Evolutionary conservation across 2,797 vertebrate genomes (phyloP), one percentile per base, ranked within the genome.

Genomic region (Clarias pachynema): DNA sequence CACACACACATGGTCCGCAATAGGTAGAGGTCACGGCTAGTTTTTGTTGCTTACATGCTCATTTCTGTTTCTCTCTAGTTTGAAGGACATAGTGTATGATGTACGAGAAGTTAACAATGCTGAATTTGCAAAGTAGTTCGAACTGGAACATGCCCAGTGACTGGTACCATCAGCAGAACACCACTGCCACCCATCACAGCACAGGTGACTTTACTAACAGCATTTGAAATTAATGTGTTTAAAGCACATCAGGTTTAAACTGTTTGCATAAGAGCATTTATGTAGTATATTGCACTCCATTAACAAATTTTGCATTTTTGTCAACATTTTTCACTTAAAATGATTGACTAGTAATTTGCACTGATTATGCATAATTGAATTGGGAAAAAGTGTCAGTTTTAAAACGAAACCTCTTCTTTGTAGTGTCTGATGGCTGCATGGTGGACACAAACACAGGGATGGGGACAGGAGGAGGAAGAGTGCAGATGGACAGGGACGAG

Each of bases 71-170:
- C 84, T 91, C 89, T 34, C 88, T 90, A 92, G 92, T 85, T 92
- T 91, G 86, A 91, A 79, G 66, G 87, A 91, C 91, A 82, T 34
- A 85, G 87, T 85, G 53, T 92, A 92, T 89, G 87, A 96, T 96
- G 95, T 96, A 96, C 92, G 95, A 97, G 91, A 97, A 96, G 93
- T 93, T 96, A 94, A 95, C 94, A 88, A 97, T 97, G 96, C 92
- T 97, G 91, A 97, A 97, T 90, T 95, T 96, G 90, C 96, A 96
- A 92, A 96, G 94, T 22, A 93, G 93, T 84, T 93, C 95, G 15
- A 95, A 94, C 92, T 97, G 96, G 96, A 95, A 93, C 1, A 93
- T 94, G 87, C 92, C 95, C 24, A 96, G 94, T 91, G 95, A 95
- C 92, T 97, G 96, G 96, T 97, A 97, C 91, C 95, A 95, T 88